Base-by-base conservation (phyloP, 2,888 invertebrate species). In the Papilio protenor region DNA sequence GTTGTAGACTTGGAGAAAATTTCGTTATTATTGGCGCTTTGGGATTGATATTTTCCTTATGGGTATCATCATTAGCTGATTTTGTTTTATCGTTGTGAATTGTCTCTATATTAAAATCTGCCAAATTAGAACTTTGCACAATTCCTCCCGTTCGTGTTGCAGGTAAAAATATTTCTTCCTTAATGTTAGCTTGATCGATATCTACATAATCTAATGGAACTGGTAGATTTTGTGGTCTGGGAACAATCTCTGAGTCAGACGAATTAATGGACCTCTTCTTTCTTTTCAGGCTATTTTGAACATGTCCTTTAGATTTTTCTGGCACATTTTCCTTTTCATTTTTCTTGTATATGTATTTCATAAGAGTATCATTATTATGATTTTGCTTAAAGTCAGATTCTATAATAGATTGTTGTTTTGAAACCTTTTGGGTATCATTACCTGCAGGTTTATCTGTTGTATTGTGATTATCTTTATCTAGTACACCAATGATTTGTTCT, bases 61-160 rank as follows among this genome's bases (percentile, higher is more conserved):
- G 70, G 23, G 79, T 64, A 23, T 33, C 14, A 57, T 74, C 70
- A 71, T 78, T 80, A 59, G 47, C 57, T 55, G 80, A 76, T 59
- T 82, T 79, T 71, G 74, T 59, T n/a, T 73, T 75, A 73, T 81
- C 81, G 21, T 84, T 85, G 82, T 94, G 94, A 57, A 88, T 81
- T 1, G 92, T 91, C 85, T 92, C 88, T 75, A 93, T 90, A 74
- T 90, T 89, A 79, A 91, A 93, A 84, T 93, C 89, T 59, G 92
- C 93, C 84, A 94, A 84, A 72, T 88, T 84, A 4, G 88, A 85
- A 52, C 82, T 83, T 80, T 88, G 86, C 33, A 92, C 87, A 52
- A 85, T 81, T 55, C 86, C 87, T 47, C 77, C 79, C 23, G 78
- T 79, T 64, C 75, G 80, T 27, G 40, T 66, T 71, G 71, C 75